A percentile compares a stretch with the other conserved stretches of the same genome.
These are phyloP conservation scores for Brachyopa scutellaris DNA, from an alignment of 2,888 invertebrate species.

Conservation along the genomic window DNA sequence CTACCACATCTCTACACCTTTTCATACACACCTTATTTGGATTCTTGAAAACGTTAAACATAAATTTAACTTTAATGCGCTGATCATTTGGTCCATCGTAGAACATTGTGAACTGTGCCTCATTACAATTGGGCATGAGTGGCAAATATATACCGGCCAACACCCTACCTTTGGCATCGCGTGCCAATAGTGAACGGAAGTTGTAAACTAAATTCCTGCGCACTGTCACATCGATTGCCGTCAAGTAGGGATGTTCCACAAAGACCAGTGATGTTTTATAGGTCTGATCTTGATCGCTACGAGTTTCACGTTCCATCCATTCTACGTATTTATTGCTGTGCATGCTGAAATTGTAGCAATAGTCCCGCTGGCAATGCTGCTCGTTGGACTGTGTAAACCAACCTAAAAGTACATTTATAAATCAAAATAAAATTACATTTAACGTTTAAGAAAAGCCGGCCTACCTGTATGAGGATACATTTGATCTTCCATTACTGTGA, in stretches of 20 bases:
- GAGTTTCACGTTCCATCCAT: constrained; percentile 92
- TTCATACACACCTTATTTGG: constrained; percentile 83
- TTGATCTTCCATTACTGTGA: constrained; percentile 93
- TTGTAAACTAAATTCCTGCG: constrained; percentile 94
- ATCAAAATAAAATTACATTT: background rate
- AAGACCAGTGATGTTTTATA: constrained; percentile 89
- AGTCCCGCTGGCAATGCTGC: constrained; percentile 89
- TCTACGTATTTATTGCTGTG: constrained; percentile 89
- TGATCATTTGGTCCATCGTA: constrained; percentile 86
- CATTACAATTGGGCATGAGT: constrained; percentile 85
- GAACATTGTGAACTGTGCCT: constrained; percentile 89
- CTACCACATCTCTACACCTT: no score
- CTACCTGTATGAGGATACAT: constrained; percentile 90
- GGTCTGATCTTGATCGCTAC: constrained; percentile 84
- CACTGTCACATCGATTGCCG: constrained; percentile 93
- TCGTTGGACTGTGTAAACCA: constrained; percentile 94
- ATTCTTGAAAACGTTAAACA: constrained; percentile 87
- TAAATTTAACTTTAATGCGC: constrained; percentile 88
- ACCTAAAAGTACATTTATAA: constrained; percentile 81
- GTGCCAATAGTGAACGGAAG: constrained; percentile 88
- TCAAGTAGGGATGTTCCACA: constrained; percentile 89
- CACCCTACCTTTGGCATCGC: constrained; percentile 92
- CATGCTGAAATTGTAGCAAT: constrained; percentile 89
- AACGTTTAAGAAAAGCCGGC: background rate
- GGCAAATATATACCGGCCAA: constrained; percentile 94